Conservation (phyloP, 2,113 vertebrate species). For the Carollia perspicillata region DNA sequence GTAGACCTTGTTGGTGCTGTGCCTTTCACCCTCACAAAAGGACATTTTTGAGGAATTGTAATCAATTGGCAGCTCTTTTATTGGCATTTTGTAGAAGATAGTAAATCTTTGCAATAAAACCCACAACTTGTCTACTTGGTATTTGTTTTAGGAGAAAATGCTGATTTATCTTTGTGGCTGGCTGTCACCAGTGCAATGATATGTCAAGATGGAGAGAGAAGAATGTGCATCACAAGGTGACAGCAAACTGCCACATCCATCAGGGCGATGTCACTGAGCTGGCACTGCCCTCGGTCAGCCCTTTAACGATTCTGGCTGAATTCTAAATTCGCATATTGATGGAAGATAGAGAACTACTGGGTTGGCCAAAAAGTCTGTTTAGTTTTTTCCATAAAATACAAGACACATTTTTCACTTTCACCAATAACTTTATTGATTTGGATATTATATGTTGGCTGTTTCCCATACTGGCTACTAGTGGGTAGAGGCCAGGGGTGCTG, state of each 20-base stretch:
- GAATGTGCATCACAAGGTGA: conserved; percentile 14
- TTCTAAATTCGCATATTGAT: neutral
- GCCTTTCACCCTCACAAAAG: neutral
- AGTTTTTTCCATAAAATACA: too few species aligned
- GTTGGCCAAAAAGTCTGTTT: too few species aligned
- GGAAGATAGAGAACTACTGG: neutral
- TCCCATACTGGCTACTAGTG: too few species aligned
- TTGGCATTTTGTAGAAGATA: neutral
- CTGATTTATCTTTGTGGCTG: conserved; percentile 1
- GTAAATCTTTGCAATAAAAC: neutral
- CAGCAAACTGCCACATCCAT: neutral
- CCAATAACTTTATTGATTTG: too few species aligned
- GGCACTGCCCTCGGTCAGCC: neutral
- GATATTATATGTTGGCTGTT: too few species aligned
- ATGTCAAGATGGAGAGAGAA: neutral
- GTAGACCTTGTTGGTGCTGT: neutral
- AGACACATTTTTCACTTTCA: too few species aligned
- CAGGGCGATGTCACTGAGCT: neutral
- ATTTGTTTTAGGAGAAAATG: conserved; percentile 15
- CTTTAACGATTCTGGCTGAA: neutral
- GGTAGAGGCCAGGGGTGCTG: too few species aligned
- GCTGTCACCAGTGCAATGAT: neutral
- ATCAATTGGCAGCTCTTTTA: neutral
- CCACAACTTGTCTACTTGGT: neutral
- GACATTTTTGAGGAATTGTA: neutral